Evolutionary conservation across 2,888 invertebrate species (phyloP).

Genomic region (Dorcus parallelipipedus): DNA sequence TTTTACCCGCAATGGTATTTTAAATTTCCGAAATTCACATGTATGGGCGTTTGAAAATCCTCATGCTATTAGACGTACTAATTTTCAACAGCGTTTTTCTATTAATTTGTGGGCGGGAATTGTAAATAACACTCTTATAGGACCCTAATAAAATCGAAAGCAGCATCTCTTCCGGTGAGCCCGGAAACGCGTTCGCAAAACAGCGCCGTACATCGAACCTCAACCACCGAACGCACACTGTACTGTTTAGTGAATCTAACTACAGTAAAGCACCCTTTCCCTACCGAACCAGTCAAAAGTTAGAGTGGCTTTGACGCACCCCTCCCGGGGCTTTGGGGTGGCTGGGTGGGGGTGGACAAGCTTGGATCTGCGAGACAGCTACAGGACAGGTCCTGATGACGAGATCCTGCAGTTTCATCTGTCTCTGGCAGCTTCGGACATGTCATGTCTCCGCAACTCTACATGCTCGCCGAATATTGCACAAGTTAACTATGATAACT

Average conservation of each 20-base stretch:
- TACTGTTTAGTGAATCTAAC: slow-evolving; percentile 35
- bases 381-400: slow-evolving; percentile 32
- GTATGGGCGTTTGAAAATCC: too few relatives aligned
- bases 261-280: slow-evolving; percentile 14
- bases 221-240: slow-evolving; percentile 36
- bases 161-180: too few relatives aligned
- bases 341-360: slow-evolving; percentile 12
- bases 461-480: slow-evolving; percentile 7
- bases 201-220: slow-evolving; percentile 17
- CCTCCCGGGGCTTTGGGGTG: slow-evolving; percentile 27
- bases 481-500: slow-evolving; percentile 6
- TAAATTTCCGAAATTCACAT: too few relatives aligned
- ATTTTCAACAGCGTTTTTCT: too few relatives aligned
- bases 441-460: slow-evolving; percentile 28
- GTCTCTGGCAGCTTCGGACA: slow-evolving; percentile 35
- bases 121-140: too few relatives aligned
- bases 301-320: slow-evolving; percentile 33
- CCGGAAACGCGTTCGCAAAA: too few relatives aligned
- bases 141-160: too few relatives aligned
- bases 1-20: too few relatives aligned
- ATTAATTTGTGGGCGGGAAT: too few relatives aligned
- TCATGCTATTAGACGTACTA: too few relatives aligned
- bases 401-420: slow-evolving; percentile 37
- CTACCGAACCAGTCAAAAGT: slow-evolving; percentile 26
- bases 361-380: slow-evolving; percentile 23